A percentile compares a stretch with the other conserved stretches of the same genome.
Evolutionary conservation across 2,888 invertebrate species (phyloP).

Genomic region (Athalia rosae): DNA sequence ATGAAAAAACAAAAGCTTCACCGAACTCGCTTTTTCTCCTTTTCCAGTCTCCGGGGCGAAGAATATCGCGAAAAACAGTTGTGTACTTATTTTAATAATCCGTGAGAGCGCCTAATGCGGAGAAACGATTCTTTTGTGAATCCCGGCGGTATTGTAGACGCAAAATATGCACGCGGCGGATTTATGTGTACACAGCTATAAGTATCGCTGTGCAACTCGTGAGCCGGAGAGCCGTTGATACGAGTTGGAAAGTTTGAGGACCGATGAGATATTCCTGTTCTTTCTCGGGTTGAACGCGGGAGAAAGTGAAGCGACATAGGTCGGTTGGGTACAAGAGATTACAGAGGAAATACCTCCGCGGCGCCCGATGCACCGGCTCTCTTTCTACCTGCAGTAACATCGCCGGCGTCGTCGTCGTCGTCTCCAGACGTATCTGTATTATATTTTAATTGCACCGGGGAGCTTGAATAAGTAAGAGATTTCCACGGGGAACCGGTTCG

Average conservation of each 20-base stretch:
- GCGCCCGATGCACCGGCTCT: not conserved
- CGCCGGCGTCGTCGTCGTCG: not conserved
- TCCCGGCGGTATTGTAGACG: not conserved
- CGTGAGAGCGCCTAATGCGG: not conserved
- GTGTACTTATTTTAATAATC: too few species aligned
- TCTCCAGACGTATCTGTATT: not conserved
- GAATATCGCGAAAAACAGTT: too few species aligned
- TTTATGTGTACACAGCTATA: not conserved
- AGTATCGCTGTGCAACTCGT: not conserved
- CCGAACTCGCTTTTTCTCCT: too few species aligned
- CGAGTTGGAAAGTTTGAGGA: constrained; percentile 35
- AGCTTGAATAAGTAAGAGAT: not conserved
- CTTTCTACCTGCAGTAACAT: not conserved
- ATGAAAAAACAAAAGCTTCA: too few species aligned
- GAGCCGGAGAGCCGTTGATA: not conserved
- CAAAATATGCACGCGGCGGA: not conserved
- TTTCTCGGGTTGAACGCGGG: not conserved
- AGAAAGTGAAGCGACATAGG: constrained; percentile 31
- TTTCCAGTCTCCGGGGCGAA: too few species aligned
- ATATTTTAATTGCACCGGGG: not conserved
- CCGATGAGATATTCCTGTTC: constrained; percentile 1
- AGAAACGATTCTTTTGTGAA: not conserved
- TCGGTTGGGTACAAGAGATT: not conserved
- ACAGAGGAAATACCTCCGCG: not conserved
- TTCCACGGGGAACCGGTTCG: not conserved